Base-by-base conservation (phyloP, 2,888 invertebrate genomes). In the Pheosia gnoma region DNA sequence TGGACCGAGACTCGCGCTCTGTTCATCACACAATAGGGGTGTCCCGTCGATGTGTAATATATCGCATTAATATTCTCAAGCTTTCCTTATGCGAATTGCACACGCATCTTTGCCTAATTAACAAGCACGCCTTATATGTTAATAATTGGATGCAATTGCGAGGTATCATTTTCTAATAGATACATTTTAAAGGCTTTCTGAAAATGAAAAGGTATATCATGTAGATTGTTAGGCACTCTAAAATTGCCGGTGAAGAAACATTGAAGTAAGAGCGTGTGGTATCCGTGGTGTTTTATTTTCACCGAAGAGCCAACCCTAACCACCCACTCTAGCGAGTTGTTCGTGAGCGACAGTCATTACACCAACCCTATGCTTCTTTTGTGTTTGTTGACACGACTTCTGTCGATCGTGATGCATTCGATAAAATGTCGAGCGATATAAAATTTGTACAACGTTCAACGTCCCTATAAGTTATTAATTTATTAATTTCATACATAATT, bases 1-100 rank as follows among this genome's bases (percentile, higher is more conserved):
- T 82, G 86, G 89, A 89, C 81, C 89, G 86, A 70, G 74, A 83
- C 83, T 63, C 81, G 78, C 81, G 77, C 79, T 73, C 78, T 51
- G 68, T 60, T 68, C 71, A 71, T 72, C 76, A 66, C 65, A 60
- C 37, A 56, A 36, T 72, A 82, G 82, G 83, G 83, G 58, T 82
- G 79, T 39, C 70, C 8, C 59, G n/a, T 10, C 36, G 4, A n/a
- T 38, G 36, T 37, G 45, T n/a, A 3, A 45, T 45, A 45, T 43
- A 36, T 45, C 36, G 57, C 25, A 25, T 55, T 39, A 39, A n/a
- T n/a, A 55, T 55, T 39, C 38, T 55, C 3, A 39, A 55, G 55
- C 55, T 55, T 55, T 55, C 39, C 55, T 55, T 38, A 39, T 55
- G 39, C 4, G 39, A n/a, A 11, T 54, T 38, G 38, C 11, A 39